phyloP scores from a whole-genome alignment of 2,113 vertebrate genomes.

The Ramphastos sulfuratus region DNA sequence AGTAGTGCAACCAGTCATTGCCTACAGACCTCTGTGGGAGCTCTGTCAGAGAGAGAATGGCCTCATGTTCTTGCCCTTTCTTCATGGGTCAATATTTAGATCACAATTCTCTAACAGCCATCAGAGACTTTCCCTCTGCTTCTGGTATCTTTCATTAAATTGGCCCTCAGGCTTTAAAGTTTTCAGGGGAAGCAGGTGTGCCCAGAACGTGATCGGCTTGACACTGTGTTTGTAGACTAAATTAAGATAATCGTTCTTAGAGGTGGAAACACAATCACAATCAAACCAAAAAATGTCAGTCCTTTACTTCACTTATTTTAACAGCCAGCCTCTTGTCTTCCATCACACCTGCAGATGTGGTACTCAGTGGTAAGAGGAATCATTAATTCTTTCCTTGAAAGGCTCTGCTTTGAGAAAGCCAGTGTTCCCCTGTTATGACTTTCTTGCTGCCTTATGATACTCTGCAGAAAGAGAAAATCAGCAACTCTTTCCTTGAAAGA shows the following conservation, averaged over 20 bases:
- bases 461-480: conserved; percentile 56
- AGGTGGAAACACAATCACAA: not conserved
- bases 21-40: not conserved
- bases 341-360: not conserved
- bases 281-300: not conserved
- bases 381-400: conserved; percentile 53
- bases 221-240: not conserved
- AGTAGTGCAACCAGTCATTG: not conserved
- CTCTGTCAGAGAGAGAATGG: not conserved
- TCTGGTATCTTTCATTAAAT: not conserved
- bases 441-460: conserved; percentile 56
- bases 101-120: not conserved
- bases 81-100: not conserved
- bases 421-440: conserved; percentile 1
- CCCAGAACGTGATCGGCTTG: not conserved
- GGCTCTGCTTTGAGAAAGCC: conserved; percentile 26
- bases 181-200: not conserved
- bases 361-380: conserved; percentile 19
- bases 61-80: not conserved
- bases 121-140: not conserved
- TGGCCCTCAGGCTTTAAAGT: not conserved
- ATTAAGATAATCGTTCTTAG: not conserved
- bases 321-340: not conserved
- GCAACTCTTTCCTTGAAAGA: conserved; percentile 56
- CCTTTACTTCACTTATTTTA: not conserved